Evolutionary conservation across 2,797 vertebrate species (phyloP).

Genomic region (Bradypodion pumilum): DNA sequence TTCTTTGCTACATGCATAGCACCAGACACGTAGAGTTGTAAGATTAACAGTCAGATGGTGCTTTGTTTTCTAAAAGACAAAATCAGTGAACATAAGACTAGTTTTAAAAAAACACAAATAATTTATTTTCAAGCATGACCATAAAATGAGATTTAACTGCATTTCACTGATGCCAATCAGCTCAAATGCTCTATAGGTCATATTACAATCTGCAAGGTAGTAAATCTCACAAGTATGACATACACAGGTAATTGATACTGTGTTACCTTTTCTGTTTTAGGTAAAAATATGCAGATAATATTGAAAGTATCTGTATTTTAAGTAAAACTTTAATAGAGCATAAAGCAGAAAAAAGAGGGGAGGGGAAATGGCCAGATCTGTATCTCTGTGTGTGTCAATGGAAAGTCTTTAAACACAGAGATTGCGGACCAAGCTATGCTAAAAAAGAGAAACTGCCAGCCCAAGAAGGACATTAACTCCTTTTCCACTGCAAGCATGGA

Average conservation of each 20-base stretch:
- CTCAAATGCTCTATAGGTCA: not conserved
- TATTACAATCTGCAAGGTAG: not conserved
- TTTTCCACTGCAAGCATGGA: too few relatives aligned
- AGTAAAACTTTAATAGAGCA: not conserved
- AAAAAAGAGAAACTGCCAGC: too few relatives aligned
- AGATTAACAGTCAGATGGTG: slow-evolving; percentile 98
- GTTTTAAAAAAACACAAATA: not conserved
- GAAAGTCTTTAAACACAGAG: too few relatives aligned
- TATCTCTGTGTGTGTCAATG: too few relatives aligned
- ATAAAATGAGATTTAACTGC: not conserved
- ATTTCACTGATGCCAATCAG: too few relatives aligned
- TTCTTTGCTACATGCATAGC: slow-evolving; percentile 96
- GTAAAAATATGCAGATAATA: not conserved
- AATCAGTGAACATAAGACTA: slow-evolving; percentile 7
- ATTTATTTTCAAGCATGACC: not conserved
- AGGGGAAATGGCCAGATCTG: not conserved
- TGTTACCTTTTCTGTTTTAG: not conserved
- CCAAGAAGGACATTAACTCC: too few relatives aligned
- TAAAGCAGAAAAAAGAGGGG: not conserved
- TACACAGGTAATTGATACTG: too few relatives aligned
- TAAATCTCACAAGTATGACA: too few relatives aligned
- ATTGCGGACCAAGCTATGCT: too few relatives aligned
- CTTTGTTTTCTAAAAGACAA: slow-evolving; percentile 84
- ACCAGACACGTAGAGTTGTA: slow-evolving; percentile 97
- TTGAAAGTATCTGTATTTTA: not conserved